Conservation (phyloP, 2,797 vertebrate species). For the Scyliorhinus canicula region DNA sequence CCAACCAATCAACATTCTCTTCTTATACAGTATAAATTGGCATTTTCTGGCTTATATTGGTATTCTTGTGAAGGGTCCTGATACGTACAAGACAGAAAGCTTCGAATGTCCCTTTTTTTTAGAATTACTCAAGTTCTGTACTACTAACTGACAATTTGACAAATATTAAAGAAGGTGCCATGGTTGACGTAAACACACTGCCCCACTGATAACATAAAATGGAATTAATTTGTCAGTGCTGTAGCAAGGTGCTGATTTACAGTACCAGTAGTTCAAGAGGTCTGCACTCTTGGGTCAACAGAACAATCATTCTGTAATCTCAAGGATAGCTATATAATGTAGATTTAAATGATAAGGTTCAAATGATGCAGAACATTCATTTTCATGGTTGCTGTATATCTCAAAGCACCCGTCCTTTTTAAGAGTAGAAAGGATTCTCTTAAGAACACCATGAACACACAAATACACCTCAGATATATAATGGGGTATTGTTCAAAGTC, state of each 20-base stretch:
- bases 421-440: neutral
- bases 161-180: neutral
- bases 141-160: neutral
- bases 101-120: too few relatives aligned
- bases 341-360: slow-evolving; percentile 38
- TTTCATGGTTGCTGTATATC: slow-evolving; percentile 18
- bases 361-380: slow-evolving; percentile 36
- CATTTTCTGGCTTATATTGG: too few relatives aligned
- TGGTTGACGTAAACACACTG: neutral
- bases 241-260: slow-evolving; percentile 29
- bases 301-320: slow-evolving; percentile 37
- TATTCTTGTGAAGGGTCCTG: too few relatives aligned
- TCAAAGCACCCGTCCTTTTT: neutral
- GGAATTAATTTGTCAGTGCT: slow-evolving; percentile 19
- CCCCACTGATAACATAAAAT: slow-evolving; percentile 21
- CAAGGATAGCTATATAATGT: slow-evolving; percentile 37
- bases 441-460: neutral
- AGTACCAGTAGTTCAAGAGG: slow-evolving; percentile 36
- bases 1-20: too few relatives aligned
- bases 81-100: too few relatives aligned
- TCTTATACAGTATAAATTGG: too few relatives aligned
- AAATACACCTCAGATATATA: slow-evolving; percentile 21
- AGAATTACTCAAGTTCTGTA: too few relatives aligned
- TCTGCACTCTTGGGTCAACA: slow-evolving; percentile 21
- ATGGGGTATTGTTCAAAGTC: neutral